Percentiles rank a stretch among this genome's conserved stretches.
phyloP scores from a whole-genome alignment of 2,797 vertebrate genomes.

The Delichon dasypus region DNA sequence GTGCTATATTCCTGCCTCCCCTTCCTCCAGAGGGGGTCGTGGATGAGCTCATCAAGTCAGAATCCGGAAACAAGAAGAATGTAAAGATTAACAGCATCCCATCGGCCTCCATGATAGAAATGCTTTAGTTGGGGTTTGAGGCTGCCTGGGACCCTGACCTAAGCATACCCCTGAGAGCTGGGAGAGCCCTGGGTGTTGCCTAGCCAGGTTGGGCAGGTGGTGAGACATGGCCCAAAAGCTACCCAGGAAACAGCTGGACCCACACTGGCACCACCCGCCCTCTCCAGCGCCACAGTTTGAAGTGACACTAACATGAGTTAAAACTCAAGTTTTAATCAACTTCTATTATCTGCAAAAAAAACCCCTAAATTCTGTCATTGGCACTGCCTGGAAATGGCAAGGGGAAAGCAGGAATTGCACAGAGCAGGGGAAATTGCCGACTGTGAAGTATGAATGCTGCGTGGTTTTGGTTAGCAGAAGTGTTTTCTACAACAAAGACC shows the following conservation, averaged over 20 bases:
- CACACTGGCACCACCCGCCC: background rate
- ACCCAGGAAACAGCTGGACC: background rate
- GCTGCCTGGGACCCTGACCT: background rate
- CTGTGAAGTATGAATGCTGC: background rate
- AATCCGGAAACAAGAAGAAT: background rate
- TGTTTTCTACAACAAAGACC: background rate
- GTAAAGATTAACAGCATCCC: background rate
- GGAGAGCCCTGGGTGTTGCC: background rate
- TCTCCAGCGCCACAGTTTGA: background rate
- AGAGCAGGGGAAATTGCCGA: background rate
- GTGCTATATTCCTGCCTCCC: background rate
- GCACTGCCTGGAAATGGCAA: background rate
- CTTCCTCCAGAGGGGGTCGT: fast-evolving
- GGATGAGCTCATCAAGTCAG: background rate
- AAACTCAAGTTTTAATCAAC: background rate
- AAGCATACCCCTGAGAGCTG: fast-evolving
- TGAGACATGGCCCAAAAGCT: background rate
- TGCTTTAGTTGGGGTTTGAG: background rate
- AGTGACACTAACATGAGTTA: background rate
- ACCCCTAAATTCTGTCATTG: background rate
- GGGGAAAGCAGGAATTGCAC: background rate
- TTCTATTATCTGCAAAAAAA: background rate
- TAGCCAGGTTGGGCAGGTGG: background rate
- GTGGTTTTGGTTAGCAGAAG: background rate
- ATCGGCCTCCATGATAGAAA: fast-evolving